Base-by-base conservation (phyloP, 2,888 invertebrate genomes). In the Cephus pulcher region DNA sequence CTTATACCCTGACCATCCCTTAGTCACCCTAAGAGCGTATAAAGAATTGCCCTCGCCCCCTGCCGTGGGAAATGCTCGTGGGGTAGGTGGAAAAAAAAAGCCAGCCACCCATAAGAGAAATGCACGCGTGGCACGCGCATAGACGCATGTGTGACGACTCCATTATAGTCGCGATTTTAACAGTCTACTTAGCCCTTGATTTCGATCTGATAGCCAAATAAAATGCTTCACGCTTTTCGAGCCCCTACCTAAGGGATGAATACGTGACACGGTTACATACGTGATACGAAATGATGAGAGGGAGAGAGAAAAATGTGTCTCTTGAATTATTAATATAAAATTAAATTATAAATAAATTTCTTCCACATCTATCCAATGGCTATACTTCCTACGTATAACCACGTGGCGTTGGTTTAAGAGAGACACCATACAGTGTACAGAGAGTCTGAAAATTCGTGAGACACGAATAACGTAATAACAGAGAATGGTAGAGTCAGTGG, bases 21-120 rank as follows among this genome's bases (percentile, higher is more conserved):
- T 75, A 77, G 76, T 76, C 77, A 74, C 80, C 80, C 79, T 80
- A 82, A 78, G 78, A 74, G 79, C 81, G 79, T 80, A 83, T 78
- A 84, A 82, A 84, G 84, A 82, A 82, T 82, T 85, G 82, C 82
- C 69, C 75, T 78, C 77, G 75, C 78, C 77, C 80, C 76, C 70
- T 76, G 81, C 76, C 89, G 90, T 90, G 90, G 90, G 90, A 90
- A 90, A 88, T 85, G 83, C 83, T 76, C 80, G 78, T 82, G 79
- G 82, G 81, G 84, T 80, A 74, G 81, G 35, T 35, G 35, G 79
- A 77, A 82, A 82, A 82, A 82, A 84, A 83, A 84, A 75, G 74
- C 80, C 78, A 83, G 81, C 82, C 82, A 80, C 82, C 37, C 37
- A 40, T 40, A 15, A 15, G 40, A 40, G 40, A 40, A 40, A 40